These are phyloP conservation scores for Cerastoderma edule DNA, from an alignment of 2,888 invertebrate species.

Conservation along the genomic window DNA sequence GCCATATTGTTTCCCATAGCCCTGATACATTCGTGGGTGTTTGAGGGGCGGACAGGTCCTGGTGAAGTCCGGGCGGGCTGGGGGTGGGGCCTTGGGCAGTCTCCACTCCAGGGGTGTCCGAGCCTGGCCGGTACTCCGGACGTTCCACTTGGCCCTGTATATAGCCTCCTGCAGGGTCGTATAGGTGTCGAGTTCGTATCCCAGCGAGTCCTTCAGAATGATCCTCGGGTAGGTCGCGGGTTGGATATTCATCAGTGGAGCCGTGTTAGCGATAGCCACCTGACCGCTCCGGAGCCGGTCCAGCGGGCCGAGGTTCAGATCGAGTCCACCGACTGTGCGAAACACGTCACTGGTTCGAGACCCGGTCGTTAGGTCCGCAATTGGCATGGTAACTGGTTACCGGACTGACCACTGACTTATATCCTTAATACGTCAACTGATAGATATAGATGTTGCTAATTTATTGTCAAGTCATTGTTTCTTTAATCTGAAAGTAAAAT, in stretches of 20 bases:
- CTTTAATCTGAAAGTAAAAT: background rate
- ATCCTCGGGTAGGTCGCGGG: conserved; percentile 63
- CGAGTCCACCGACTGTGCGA: conserved; percentile 47
- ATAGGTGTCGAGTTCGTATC: conserved; percentile 76
- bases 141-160: conserved; percentile 69
- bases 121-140: conserved; percentile 56
- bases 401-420: too few relatives aligned
- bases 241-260: background rate
- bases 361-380: conserved; percentile 17
- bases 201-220: conserved; percentile 66
- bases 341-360: conserved; percentile 51
- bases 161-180: conserved; percentile 79
- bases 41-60: conserved; percentile 61
- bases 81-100: conserved; percentile 78
- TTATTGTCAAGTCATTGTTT: background rate
- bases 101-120: conserved; percentile 77
- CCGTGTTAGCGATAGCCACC: background rate
- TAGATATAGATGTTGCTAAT: background rate
- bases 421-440: background rate
- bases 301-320: conserved; percentile 45
- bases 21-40: conserved; percentile 46
- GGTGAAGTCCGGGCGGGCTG: conserved; percentile 78
- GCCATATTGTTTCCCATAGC: too few relatives aligned
- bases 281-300: conserved; percentile 35
- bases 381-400: too few relatives aligned